A percentile compares a stretch with the other conserved stretches of the same genome.
Evolutionary conservation across 2,113 vertebrate species (phyloP).

Genomic region (Sisor rabdophorus): DNA sequence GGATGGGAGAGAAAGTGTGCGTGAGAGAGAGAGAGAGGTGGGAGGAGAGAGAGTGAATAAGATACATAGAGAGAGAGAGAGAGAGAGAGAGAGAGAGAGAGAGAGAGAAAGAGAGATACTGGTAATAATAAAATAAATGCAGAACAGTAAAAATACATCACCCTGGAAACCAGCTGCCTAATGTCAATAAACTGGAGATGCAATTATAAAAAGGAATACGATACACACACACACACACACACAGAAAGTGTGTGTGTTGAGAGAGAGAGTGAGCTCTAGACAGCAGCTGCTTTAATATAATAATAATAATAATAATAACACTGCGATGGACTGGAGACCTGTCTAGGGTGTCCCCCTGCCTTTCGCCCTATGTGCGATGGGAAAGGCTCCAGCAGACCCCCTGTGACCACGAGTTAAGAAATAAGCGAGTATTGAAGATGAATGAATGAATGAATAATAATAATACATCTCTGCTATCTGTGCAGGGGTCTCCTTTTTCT

Average conservation of each 20-base stretch:
- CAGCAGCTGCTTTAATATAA: background rate
- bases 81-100: too few species aligned
- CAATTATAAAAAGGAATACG: background rate
- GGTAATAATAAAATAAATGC: background rate
- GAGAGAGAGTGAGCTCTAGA: background rate
- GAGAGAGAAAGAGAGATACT: background rate
- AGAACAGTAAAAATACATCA: constrained; percentile 5
- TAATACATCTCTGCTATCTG: background rate
- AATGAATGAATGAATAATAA: too few species aligned
- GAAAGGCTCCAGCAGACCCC: too few species aligned
- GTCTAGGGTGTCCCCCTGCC: too few species aligned
- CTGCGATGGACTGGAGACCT: too few species aligned
- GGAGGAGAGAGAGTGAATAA: background rate
- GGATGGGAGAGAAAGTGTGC: too few species aligned
- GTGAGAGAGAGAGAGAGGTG: too few species aligned
- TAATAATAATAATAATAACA: background rate
- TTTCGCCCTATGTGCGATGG: too few species aligned
- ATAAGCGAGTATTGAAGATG: too few species aligned
- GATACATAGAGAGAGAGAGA: background rate
- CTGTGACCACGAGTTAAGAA: too few species aligned
- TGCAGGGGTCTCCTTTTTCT: background rate
- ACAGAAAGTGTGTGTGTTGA: too few species aligned
- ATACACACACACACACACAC: background rate
- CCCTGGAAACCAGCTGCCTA: background rate
- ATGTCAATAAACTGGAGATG: background rate